Base-by-base conservation (phyloP, 2,888 invertebrate genomes). In the Leptogaster cylindrica region DNA sequence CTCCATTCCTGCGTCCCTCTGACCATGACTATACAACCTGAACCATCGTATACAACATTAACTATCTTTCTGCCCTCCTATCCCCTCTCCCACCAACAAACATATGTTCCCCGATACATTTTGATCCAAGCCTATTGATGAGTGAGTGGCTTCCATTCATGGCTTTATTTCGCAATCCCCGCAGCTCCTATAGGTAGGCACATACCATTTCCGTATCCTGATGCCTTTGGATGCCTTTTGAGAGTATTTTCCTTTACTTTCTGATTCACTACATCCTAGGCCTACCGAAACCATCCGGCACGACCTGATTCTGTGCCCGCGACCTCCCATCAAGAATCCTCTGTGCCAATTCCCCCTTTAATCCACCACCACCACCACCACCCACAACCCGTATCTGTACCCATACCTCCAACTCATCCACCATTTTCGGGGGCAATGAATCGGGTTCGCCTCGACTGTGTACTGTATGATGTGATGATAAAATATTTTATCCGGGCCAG, bases 401-500 rank as follows among this genome's bases (percentile, higher is more conserved):
- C 20, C 10, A n/a, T 23, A 18, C 20, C 23, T 23, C 18, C 46
- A 20, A 12, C n/a, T 6, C 20, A n/a, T 25, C 10, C n/a, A 2
- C 7, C 23, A 10, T n/a, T 20, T 10, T 12, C 36, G 14, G 31
- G 27, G 10, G 10, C 20, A 23, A 31, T 52, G 58, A 39, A 36
- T 58, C 39, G 36, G 39, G n/a, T n/a, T 36, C 41, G 25, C 39
- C 58, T 41, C n/a, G 31, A 52, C 31, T 58, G 58, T 58, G 41
- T 14, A 52, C 31, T 58, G 58, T 58, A 27, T 39, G 36, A 58
- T 58, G 27, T 58, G 58, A 58, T 58, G 58, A 65, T 58, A 68
- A 68, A 65, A 65, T 68, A 55, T 68, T 68, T 36, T 65, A 68
- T 68, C 65, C 68, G 39, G 46, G 50, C 44, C 64, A 68, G 50